Conservation (phyloP, 2,797 vertebrate species). For the Falco cherrug region DNA sequence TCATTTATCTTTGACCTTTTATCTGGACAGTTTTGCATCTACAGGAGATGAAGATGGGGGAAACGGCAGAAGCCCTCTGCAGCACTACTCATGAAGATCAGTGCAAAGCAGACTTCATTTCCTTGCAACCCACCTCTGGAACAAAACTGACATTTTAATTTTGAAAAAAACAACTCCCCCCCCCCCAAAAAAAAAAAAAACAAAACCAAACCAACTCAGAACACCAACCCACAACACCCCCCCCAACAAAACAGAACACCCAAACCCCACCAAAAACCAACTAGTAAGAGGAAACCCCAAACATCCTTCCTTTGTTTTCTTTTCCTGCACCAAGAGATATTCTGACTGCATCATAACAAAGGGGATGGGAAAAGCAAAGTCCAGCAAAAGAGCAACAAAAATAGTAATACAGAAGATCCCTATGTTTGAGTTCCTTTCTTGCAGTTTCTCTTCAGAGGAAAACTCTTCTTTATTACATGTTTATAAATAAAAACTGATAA, state of each 20-base stretch:
- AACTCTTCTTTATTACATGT: background rate
- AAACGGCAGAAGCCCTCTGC: background rate
- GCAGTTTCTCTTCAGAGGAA: background rate
- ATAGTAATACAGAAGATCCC: background rate
- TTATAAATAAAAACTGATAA: background rate
- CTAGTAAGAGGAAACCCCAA: background rate
- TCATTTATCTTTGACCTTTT: background rate
- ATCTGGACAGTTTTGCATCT: background rate
- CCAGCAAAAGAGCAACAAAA: background rate
- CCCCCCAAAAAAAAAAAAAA: too few relatives aligned
- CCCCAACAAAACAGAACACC: too few relatives aligned
- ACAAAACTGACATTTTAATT: background rate
- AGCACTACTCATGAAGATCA: background rate
- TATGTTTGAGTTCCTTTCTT: background rate
- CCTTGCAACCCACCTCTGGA: background rate
- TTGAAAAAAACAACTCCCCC: background rate
- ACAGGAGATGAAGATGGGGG: background rate
- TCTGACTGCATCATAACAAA: background rate
- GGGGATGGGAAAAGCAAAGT: background rate
- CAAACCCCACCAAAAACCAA: background rate
- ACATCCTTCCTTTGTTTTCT: constrained; percentile 17
- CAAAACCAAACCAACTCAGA: too few relatives aligned
- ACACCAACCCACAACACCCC: too few relatives aligned
- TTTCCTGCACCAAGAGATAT: background rate
- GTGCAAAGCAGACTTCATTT: background rate